Evolutionary conservation across 2,797 vertebrate species (phyloP).

Genomic region (Microctenopoma stevenorrisi): DNA sequence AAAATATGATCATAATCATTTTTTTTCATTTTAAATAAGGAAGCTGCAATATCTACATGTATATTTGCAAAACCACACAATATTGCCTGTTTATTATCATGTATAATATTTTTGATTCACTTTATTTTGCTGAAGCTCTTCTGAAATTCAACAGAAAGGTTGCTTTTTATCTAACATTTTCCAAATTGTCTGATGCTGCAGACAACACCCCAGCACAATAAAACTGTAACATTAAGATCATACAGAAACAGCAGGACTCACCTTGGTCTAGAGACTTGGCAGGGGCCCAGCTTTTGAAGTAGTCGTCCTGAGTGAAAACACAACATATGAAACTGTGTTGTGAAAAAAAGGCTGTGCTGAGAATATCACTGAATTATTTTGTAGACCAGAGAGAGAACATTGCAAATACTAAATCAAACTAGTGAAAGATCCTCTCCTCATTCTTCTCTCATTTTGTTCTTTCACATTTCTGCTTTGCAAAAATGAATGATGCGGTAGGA

Average conservation of each 20-base stretch:
- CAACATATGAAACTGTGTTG: conserved; percentile 54
- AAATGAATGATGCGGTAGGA: conserved; percentile 19
- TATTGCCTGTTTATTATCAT: background rate
- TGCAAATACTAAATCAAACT: conserved; percentile 23
- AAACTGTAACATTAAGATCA: conserved; percentile 10
- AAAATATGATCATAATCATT: too few relatives aligned
- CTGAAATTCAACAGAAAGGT: background rate
- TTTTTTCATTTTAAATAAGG: background rate
- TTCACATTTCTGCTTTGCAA: conserved; percentile 9
- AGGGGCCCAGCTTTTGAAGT: conserved; percentile 95
- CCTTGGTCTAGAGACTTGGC: conserved; percentile 93
- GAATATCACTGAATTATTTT: conserved; percentile 55
- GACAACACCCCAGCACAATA: background rate
- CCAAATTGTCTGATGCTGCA: background rate
- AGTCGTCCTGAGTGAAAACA: conserved; percentile 89
- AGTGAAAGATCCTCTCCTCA: conserved; percentile 13
- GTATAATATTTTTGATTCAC: background rate
- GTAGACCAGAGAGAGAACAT: conserved; percentile 25
- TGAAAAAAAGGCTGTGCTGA: conserved; percentile 27
- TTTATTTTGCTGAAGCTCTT: background rate
- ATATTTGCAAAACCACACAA: background rate
- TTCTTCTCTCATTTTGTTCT: conserved; percentile 23
- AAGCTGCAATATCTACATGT: background rate
- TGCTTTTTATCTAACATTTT: too few relatives aligned
- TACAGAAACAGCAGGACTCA: conserved; percentile 72